These are phyloP conservation scores for Salarias fasciatus DNA, from an alignment of 2,797 vertebrate species.

Conservation along the genomic window DNA sequence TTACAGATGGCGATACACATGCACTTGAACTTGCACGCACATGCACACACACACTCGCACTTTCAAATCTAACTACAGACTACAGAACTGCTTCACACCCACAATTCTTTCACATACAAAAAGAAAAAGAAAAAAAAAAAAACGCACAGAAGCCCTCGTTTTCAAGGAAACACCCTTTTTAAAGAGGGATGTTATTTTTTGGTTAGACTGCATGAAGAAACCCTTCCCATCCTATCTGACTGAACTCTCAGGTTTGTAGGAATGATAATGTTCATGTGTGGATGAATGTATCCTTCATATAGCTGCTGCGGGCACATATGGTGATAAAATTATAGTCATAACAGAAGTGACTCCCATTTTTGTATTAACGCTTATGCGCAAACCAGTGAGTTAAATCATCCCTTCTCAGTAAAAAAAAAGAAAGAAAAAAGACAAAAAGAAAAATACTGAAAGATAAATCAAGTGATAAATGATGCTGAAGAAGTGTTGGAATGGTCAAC, in stretches of 20 bases:
- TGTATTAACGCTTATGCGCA: conserved; percentile 6
- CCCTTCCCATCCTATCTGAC: conserved; percentile 4
- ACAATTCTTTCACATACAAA: conserved; percentile 28
- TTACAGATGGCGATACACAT: conserved; percentile 65
- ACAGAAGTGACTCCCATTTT: conserved; percentile 19
- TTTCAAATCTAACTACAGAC: conserved; percentile 62
- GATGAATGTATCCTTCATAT: conserved; percentile 18
- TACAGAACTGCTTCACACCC: conserved; percentile 41
- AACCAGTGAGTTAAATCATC: conserved; percentile 37
- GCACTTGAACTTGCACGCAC: conserved; percentile 17
- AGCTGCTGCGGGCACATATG: conserved; percentile 33
- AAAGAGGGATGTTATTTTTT: conserved; percentile 35
- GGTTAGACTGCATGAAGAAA: conserved; percentile 29
- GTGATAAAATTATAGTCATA: conserved; percentile 15
- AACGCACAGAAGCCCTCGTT: too few relatives aligned
- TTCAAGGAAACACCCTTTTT: conserved; percentile 40
- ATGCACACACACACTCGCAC: conserved; percentile 29
- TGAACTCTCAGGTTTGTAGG: conserved; percentile 11
- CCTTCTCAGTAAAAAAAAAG: conserved; percentile 29
- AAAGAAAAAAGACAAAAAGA: too few relatives aligned
- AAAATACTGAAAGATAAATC: conserved; percentile 23
- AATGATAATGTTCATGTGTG: conserved; percentile 20
- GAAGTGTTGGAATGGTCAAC: conserved; percentile 27
- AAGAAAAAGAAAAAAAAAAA: too few relatives aligned
- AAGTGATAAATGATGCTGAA: conserved; percentile 32